Percentiles rank a stretch among this genome's conserved stretches.
These are phyloP conservation scores for Cyprinodon diabolis DNA, from an alignment of 2,797 vertebrate species.

Conservation along the genomic window DNA sequence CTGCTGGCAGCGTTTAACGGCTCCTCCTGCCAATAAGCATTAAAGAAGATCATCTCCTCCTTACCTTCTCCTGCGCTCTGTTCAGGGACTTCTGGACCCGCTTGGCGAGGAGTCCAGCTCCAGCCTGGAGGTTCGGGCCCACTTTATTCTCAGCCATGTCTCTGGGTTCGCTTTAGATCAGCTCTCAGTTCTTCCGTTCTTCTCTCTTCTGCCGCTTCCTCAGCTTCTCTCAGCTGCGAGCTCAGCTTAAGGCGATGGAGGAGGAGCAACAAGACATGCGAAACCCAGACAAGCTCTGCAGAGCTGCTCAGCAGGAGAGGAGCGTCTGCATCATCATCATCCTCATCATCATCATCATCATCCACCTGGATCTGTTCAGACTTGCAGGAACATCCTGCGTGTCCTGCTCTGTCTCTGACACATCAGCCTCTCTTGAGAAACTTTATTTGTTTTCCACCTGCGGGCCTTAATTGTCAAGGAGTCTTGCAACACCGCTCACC, in stretches of 20 bases:
- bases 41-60: constrained; percentile 30
- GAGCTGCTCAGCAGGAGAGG: not conserved
- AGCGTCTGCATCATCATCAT: not conserved
- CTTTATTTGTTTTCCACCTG: not conserved
- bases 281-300: not conserved
- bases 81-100: constrained; percentile 91
- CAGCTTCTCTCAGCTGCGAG: not conserved
- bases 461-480: not conserved
- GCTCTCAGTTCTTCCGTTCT: not conserved
- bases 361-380: constrained; percentile 15
- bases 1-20: not conserved
- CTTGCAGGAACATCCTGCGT: not conserved
- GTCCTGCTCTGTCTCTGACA: not conserved
- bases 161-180: not conserved
- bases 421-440: not conserved
- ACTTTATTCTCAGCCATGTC: constrained; percentile 89
- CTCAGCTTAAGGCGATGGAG: constrained; percentile 42
- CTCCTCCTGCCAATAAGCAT: not conserved
- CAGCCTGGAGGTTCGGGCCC: constrained; percentile 81
- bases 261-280: constrained; percentile 57
- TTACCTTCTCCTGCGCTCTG: constrained; percentile 94
- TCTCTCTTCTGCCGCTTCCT: constrained; percentile 37
- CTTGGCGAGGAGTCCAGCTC: constrained; percentile 90
- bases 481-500: constrained; percentile 38
- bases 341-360: not conserved